These are phyloP conservation scores for Periophthalmodon schlosseri DNA, from an alignment of 2,113 vertebrate genomes.

Conservation along the genomic window DNA sequence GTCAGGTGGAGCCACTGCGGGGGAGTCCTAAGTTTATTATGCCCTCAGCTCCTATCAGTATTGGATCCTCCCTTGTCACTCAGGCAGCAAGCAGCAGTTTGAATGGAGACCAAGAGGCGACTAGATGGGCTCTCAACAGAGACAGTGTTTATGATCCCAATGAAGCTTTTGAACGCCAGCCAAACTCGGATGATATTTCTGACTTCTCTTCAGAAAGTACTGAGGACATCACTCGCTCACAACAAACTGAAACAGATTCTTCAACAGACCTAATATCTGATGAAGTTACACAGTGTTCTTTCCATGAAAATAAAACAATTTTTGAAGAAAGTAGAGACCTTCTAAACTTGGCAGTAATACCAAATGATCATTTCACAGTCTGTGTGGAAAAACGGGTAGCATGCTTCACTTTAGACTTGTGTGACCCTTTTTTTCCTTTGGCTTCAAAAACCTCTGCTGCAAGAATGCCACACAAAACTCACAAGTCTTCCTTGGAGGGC, in stretches of 20 bases:
- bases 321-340: conserved; percentile 54
- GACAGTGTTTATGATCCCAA: conserved; percentile 39
- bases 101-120: conserved; percentile 46
- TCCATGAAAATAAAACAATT: conserved; percentile 5
- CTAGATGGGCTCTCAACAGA: conserved; percentile 42
- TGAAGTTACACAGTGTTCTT: conserved; percentile 13
- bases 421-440: conserved; percentile 41
- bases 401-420: conserved; percentile 53
- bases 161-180: conserved; percentile 15
- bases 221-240: conserved; percentile 31
- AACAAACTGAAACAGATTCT: conserved; percentile 23
- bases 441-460: conserved; percentile 12
- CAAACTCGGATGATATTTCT: conserved; percentile 34
- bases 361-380: conserved; percentile 45
- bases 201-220: conserved; percentile 20
- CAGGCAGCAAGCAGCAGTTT: conserved; percentile 33
- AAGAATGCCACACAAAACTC: conserved; percentile 72
- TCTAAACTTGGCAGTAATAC: conserved; percentile 39
- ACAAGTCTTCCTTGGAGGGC: conserved; percentile 53
- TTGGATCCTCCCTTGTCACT: conserved; percentile 35
- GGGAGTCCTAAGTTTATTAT: conserved; percentile 58
- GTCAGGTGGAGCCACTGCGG: conserved; percentile 33
- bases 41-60: conserved; percentile 61
- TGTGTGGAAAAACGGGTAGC: conserved; percentile 43
- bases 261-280: conserved; percentile 3